Evolutionary conservation across 2,113 vertebrate genomes (phyloP), one percentile per base, ranked within the genome.

Genomic region (Pseudorhombus dupliciocellatus): DNA sequence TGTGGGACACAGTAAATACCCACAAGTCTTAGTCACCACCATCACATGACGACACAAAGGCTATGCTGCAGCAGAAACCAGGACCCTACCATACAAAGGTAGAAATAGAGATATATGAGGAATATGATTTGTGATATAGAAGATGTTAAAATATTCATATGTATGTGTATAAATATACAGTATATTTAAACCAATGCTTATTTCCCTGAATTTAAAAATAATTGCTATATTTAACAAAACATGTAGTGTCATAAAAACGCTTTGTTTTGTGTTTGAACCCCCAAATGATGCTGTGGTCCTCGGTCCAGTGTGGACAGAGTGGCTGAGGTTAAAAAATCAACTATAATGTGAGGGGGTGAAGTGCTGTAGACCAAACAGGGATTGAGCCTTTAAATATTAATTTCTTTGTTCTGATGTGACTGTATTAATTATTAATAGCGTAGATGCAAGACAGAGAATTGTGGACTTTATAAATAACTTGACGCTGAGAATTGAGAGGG

Each of bases 391-490:
- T 86, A 90, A 91, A 89, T 89, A 91, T 91, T 90, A 1, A 90
- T 87, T 88, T 86, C 86, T 91, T 91, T 90, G 90, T 91, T 91
- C 71, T 77, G 80, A 91, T 83, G 79, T 75, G 73, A 73, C 86
- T 68, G 64, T 16, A 70, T 91, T 75, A 59, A 87, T 84, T 81
- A 88, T 91, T 91, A 71, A 89, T 73, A 50, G 24, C 51, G 71
- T 60, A 46, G 77, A 83, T 84, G 83, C 88, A 87, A 80, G 84
- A 77, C 48, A 50, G 60, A 75, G 77, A 55, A 66, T 73, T 80
- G 79, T 80, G 70, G 60, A 83, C 74, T 89, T 90, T 83, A 87
- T 80, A 89, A 89, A 90, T 87, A 90, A 86, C 81, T 74, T n/a
- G 73, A 72, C 0, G 3, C 10, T 30, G 50, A 78, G 75, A 85